Conservation (phyloP, 2,113 vertebrate species). For the Sebastes schlegelii region DNA sequence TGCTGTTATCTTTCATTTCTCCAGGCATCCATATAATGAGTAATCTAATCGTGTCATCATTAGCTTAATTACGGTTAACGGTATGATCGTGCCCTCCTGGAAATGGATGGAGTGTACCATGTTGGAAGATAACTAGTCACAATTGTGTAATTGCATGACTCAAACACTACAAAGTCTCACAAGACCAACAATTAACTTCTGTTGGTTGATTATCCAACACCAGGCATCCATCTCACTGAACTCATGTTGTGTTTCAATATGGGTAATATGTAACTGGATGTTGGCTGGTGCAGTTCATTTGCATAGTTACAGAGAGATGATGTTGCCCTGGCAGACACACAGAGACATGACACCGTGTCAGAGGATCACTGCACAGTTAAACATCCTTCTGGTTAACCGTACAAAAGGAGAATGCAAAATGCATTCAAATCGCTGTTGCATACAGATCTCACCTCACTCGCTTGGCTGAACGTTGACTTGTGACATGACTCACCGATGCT, state of each 20-base stretch:
- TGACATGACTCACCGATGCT: conserved; percentile 8
- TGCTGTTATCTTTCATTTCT: conserved; percentile 32
- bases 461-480: conserved; percentile 18
- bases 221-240: not conserved
- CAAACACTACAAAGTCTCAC: conserved; percentile 2
- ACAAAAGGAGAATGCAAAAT: conserved; percentile 4
- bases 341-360: not conserved
- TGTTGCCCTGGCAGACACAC: not conserved
- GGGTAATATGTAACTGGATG: not conserved
- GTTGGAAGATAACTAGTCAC: conserved; percentile 29
- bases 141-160: conserved; percentile 15
- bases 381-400: not conserved
- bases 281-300: not conserved
- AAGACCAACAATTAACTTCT: not conserved
- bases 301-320: not conserved
- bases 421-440: not conserved
- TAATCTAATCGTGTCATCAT: conserved; percentile 40
- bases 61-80: conserved; percentile 39
- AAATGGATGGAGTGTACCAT: conserved; percentile 27
- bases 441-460: not conserved
- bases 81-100: conserved; percentile 39
- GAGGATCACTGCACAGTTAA: conserved; percentile 1
- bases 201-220: conserved; percentile 13
- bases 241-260: not conserved
- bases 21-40: conserved; percentile 41